Evolutionary conservation across 2,113 vertebrate genomes (phyloP), one percentile per base, ranked within the genome.

Genomic region (Rynchops niger): DNA sequence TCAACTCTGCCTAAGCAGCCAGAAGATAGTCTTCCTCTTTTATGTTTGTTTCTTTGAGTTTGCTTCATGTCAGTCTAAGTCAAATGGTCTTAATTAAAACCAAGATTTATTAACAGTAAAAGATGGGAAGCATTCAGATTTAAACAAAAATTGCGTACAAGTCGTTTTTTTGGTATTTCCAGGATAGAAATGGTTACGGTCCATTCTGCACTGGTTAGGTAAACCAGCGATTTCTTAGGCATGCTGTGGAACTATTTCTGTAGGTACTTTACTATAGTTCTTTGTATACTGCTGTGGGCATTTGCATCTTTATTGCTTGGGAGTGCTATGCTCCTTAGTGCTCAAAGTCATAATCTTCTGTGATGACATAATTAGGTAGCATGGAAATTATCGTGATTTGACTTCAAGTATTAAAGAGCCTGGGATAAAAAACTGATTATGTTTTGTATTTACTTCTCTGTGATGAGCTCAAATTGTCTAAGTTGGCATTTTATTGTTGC

Each of bases 261-360:
- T 52, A 40, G 42, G 26, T 77, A 40, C 22, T 74, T 74, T 26
- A 42, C 18, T 81, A 0, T 84, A 52, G 85, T 91, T 91, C 5
- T 90, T 76, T 67, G 27, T 62, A 30, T 83, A 36, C 15, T 71
- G 25, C 61, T 53, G 4, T 49, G 40, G 58, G 29, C 18, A 93
- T 94, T 94, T 95, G 67, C 59, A 63, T 94, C 80, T 95, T 90
- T 93, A 82, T 95, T 95, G 61, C 82, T 82, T 86, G 62, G 73
- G 66, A 65, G 50, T 52, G 59, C 72, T 88, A 6, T 49, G 50
- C 84, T 94, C 69, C 69, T 78, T 72, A 58, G 36, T 55, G 45
- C 86, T 93, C 40, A 16, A 82, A 90, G 49, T 61, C 43, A 7
- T 88, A 67, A 77, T 92, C 72, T 79, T 66, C 65, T 72, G 38